Evolutionary conservation across 2,888 invertebrate genomes (phyloP), one percentile per base, ranked within the genome.

Genomic region (Rhimphoctona megacephalus): DNA sequence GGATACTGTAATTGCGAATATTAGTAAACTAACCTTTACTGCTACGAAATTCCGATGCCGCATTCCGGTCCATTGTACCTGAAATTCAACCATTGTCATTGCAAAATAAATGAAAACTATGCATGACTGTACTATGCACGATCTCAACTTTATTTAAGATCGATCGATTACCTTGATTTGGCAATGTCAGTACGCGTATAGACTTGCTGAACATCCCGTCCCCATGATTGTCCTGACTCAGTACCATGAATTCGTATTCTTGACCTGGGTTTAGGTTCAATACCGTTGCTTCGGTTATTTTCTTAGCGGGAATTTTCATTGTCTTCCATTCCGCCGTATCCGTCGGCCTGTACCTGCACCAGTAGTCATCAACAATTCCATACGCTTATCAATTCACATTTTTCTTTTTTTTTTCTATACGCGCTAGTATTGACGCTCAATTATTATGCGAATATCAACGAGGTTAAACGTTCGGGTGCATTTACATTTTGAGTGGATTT

Each of bases 171-270:
- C 84, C 77, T 90, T 74, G 89, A 92, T 93, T 91, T 4, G 93
- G 96, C 94, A 96, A 96, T 0, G 98, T 98, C 92, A 96, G 96
- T 81, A 97, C 96, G 90, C 96, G 96, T 46, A 98, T 95, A 17
- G 97, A 96, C 94, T 98, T 97, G 94, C 98, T 98, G 93, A 98
- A 98, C 95, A 98, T 96, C 36, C 98, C 98, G 91, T 98, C 98
- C 9, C 98, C 98, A 85, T 96, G 95, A 91, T 97, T 96, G 94
- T 99, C 98, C 94, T 98, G 97, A 90, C 98, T 97, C 73, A 98
- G 95, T 72, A 99, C 97, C 96, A 98, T 98, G 93, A 99, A 96
- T 94, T 99, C 98, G 94, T 99, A 99, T 92, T 97, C 96, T 33
- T 97, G 96, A 74, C 96, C 97, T 30, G 98, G 96, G 86, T 95